These are phyloP conservation scores for Aurelia sp. DNA, from an alignment of 30 jellyfish, hydroid and myxozoan species.

Conservation along the genomic window DNA sequence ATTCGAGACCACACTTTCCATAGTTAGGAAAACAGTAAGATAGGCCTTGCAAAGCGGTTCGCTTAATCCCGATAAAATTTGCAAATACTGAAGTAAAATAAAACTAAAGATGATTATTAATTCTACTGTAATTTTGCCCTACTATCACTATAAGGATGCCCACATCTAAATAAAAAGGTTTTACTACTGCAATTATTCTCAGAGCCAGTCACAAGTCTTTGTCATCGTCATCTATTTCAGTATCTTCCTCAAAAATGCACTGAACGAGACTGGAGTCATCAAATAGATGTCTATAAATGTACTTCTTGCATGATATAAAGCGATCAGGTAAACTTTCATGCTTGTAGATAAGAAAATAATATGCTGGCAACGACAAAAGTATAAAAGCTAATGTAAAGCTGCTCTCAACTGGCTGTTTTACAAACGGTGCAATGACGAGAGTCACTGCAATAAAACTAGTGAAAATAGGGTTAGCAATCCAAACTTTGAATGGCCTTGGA, in stretches of 20 bases:
- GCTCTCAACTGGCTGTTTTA: background rate
- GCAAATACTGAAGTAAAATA: no score
- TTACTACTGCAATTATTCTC: no score
- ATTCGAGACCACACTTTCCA: no score
- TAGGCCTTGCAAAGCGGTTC: no score
- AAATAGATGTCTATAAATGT: no score
- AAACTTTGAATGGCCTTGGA: slow-evolving; percentile 11
- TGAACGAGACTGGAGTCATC: background rate
- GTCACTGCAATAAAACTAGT: background rate
- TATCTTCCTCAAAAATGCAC: slow-evolving; percentile 1
- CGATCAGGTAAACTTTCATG: background rate
- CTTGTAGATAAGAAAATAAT: background rate
- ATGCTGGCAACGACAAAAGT: background rate
- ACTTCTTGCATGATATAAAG: background rate
- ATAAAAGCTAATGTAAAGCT: background rate
- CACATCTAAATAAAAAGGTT: no score
- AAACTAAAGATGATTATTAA: no score
- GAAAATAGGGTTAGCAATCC: slow-evolving; percentile 17
- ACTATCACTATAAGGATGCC: no score
- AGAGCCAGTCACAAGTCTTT: no score
- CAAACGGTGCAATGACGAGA: slow-evolving; percentile 1
- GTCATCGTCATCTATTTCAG: background rate
- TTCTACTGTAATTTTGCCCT: no score
- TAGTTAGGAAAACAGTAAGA: no score
- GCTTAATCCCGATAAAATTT: no score